A percentile compares a stretch with the other conserved stretches of the same genome.
Conservation (phyloP, 2,113 vertebrate genomes). For the Upupa epops region DNA sequence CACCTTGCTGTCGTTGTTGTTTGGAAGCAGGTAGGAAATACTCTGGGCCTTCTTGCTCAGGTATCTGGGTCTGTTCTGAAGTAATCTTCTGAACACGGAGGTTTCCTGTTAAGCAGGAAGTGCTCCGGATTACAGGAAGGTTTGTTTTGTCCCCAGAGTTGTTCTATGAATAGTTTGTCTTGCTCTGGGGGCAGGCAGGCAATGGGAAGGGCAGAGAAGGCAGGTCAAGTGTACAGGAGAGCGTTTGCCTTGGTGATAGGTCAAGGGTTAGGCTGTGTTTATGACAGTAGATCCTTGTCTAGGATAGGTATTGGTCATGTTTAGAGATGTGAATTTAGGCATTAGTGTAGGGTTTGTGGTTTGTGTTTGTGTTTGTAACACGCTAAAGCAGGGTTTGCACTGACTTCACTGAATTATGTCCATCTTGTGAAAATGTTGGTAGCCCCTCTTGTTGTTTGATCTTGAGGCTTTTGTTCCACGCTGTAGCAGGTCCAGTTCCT, state of each 20-base stretch:
- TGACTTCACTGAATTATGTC: background rate
- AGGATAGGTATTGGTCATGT: background rate
- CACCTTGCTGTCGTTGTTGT: background rate
- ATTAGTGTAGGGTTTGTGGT: background rate
- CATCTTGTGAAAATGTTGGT: background rate
- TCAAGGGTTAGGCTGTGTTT: background rate
- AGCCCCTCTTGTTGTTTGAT: background rate
- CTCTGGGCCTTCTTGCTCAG: rapidly evolving
- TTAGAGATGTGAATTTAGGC: background rate
- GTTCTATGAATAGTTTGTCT: background rate
- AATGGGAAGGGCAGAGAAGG: background rate
- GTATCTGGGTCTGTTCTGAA: background rate
- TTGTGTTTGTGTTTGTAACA: background rate
- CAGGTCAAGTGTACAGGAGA: background rate
- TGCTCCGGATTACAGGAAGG: background rate
- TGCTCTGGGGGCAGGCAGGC: background rate
- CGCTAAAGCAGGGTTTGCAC: background rate
- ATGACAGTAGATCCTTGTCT: background rate
- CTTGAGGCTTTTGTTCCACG: background rate
- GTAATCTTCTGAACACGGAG: background rate
- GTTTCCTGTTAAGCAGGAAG: background rate
- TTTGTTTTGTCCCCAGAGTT: background rate
- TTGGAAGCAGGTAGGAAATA: background rate
- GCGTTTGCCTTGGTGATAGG: background rate
- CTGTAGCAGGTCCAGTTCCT: background rate